These are phyloP conservation scores for Neomorphus geoffroyi DNA, from an alignment of 2,797 vertebrate genomes.

Conservation along the genomic window DNA sequence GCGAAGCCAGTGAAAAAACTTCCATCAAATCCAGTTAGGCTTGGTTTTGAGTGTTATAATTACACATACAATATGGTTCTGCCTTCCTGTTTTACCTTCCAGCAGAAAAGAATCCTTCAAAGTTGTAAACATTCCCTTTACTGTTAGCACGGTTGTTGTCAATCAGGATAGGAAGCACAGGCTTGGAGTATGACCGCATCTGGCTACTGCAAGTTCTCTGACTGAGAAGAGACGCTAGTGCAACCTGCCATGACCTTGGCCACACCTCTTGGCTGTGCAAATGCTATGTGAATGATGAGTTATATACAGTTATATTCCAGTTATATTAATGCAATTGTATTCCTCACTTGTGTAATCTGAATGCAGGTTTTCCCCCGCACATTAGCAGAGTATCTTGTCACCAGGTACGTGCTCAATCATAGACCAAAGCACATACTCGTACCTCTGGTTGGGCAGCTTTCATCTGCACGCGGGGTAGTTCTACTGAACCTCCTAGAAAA, in stretches of 20 bases:
- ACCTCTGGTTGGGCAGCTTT: neutral
- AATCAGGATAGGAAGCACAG: neutral
- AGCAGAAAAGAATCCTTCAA: neutral
- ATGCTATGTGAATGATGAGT: neutral
- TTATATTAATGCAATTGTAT: too few relatives aligned
- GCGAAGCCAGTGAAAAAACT: neutral
- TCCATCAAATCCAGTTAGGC: neutral
- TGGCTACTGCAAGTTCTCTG: neutral
- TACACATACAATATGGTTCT: neutral
- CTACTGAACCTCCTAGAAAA: neutral
- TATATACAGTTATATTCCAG: too few relatives aligned
- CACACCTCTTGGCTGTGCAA: neutral
- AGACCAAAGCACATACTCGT: neutral
- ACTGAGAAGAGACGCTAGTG: neutral
- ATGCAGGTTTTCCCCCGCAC: neutral
- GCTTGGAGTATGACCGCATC: neutral
- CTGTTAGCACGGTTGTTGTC: neutral
- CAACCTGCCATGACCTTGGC: neutral
- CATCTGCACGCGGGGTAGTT: rapidly evolving
- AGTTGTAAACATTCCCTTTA: neutral
- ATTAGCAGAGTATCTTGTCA: neutral
- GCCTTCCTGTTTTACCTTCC: neutral
- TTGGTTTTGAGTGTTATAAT: neutral
- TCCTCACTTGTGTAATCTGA: neutral
- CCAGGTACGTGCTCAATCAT: neutral